Evolutionary conservation across 1,140 invertebrate genomes (phyloP).

Genomic region (Ephestia elutella): DNA sequence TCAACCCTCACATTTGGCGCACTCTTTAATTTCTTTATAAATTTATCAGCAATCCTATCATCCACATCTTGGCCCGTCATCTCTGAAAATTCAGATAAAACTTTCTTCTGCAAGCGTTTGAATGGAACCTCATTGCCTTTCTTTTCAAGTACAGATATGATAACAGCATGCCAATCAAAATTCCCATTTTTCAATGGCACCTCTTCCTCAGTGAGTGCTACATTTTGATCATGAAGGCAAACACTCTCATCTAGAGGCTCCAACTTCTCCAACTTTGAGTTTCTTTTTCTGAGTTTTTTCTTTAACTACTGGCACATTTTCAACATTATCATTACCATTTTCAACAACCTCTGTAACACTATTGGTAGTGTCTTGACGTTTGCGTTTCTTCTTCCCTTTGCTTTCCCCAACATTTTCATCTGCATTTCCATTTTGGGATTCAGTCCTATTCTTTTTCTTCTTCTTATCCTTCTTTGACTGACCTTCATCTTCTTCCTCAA

Average conservation of each 20-base stretch:
- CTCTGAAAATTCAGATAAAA: slow-evolving; percentile 57
- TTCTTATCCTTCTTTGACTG: slow-evolving; percentile 60
- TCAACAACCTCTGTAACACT: slow-evolving; percentile 20
- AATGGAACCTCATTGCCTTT: slow-evolving; percentile 65
- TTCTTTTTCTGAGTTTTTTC: slow-evolving; percentile 47
- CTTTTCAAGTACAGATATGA: slow-evolving; percentile 58
- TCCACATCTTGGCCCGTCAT: slow-evolving; percentile 58
- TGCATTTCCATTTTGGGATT: slow-evolving; percentile 39
- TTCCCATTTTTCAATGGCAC: slow-evolving; percentile 36
- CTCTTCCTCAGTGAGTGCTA: slow-evolving; percentile 43
- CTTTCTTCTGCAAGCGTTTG: slow-evolving; percentile 65
- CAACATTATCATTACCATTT: slow-evolving; percentile 28
- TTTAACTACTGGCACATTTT: slow-evolving; percentile 26
- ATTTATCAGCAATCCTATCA: slow-evolving; percentile 68
- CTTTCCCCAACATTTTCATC: slow-evolving; percentile 32
- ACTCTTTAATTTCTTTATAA: slow-evolving; percentile 68
- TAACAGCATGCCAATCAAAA: slow-evolving; percentile 66
- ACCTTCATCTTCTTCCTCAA: slow-evolving; percentile 38
- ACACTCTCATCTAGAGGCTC: slow-evolving; percentile 39
- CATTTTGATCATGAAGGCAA: slow-evolving; percentile 67
- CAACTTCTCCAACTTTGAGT: slow-evolving; percentile 38
- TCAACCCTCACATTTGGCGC: slow-evolving; percentile 65
- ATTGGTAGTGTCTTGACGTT: slow-evolving; percentile 57
- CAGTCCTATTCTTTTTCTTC: slow-evolving; percentile 56
- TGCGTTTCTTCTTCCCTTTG: slow-evolving; percentile 61